A percentile compares a stretch with the other conserved stretches of the same genome.
These are phyloP conservation scores for Pseudoatta argentina DNA, from an alignment of 1,140 invertebrate species.

Conservation along the genomic window DNA sequence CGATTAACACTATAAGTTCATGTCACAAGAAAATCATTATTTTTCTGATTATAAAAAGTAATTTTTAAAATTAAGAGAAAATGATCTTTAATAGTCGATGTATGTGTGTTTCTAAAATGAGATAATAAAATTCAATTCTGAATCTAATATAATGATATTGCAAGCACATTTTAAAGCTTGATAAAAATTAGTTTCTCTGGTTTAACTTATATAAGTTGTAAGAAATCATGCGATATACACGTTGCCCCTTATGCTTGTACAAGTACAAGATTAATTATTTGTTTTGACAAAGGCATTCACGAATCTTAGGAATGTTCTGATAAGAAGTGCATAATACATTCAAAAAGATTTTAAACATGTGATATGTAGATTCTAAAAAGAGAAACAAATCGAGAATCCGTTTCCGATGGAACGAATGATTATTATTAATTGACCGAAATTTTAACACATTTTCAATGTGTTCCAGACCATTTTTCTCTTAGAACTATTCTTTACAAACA, in stretches of 20 bases:
- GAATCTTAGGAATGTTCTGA: slow-evolving; percentile 1
- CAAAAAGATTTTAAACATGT: background rate
- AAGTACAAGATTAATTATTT: slow-evolving; percentile 17
- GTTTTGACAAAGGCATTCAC: slow-evolving; percentile 14
- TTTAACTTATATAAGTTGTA: background rate
- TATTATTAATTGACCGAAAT: slow-evolving; percentile 27
- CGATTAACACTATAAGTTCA: background rate
- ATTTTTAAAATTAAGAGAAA: background rate
- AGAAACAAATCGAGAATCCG: slow-evolving; percentile 1
- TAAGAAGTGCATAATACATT: background rate
- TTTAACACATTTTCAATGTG: slow-evolving; percentile 28
- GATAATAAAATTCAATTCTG: no score
- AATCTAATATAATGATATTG: background rate
- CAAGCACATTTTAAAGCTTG: background rate
- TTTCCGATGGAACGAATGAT: background rate
- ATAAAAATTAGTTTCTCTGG: background rate
- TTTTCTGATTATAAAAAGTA: background rate
- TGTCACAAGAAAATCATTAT: background rate
- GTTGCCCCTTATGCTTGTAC: background rate
- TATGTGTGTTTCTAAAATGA: background rate
- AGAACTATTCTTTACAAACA: slow-evolving; percentile 14
- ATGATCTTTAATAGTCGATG: background rate
- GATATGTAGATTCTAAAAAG: slow-evolving; percentile 32
- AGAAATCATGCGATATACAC: background rate
- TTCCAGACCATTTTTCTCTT: slow-evolving; percentile 43